Evolutionary conservation across 1,140 invertebrate genomes (phyloP).

Genomic region (Aphaenogaster rudis): DNA sequence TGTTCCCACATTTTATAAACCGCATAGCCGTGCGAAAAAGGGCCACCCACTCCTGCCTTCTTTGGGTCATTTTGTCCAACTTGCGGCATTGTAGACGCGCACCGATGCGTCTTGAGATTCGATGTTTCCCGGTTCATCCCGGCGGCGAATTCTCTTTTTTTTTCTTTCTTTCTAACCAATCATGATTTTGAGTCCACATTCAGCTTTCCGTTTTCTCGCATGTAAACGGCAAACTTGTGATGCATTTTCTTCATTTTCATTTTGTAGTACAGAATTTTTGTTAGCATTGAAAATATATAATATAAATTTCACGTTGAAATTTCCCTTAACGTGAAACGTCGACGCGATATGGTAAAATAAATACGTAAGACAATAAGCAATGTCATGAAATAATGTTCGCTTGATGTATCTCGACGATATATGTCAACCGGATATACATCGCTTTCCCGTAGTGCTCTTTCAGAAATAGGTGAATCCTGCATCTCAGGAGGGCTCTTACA

Average conservation of each 20-base stretch:
- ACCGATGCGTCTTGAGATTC: constrained; percentile 61
- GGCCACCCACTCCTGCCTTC: constrained; percentile 35
- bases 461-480: constrained; percentile 22
- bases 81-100: constrained; percentile 59
- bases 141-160: constrained; percentile 41
- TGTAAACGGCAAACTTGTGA: background rate
- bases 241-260: background rate
- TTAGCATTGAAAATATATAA: background rate
- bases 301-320: background rate
- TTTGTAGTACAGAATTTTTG: background rate
- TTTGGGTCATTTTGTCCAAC: constrained; percentile 21
- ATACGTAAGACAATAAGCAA: constrained; percentile 23
- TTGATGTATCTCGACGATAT: constrained; percentile 5
- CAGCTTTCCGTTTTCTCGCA: background rate
- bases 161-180: constrained; percentile 54
- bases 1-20: constrained; percentile 78
- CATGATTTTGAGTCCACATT: constrained; percentile 34
- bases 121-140: background rate
- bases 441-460: background rate
- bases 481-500: constrained; percentile 4
- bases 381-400: background rate
- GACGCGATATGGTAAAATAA: background rate
- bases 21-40: constrained; percentile 69
- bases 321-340: background rate
- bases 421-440: constrained; percentile 38